phyloP scores from a whole-genome alignment of 2,888 invertebrate genomes.

The Torymus tubicola region DNA sequence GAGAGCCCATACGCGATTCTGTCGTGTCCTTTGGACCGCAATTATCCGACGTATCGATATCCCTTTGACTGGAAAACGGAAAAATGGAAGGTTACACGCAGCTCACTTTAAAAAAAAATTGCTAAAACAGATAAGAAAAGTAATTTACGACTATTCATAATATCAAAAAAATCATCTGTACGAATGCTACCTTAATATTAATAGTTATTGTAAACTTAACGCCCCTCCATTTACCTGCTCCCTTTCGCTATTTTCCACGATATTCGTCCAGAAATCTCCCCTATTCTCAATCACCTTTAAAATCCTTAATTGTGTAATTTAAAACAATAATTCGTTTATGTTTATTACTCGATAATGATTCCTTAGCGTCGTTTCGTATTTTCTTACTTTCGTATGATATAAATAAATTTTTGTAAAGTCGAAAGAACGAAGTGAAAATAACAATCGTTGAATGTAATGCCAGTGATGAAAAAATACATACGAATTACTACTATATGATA shows the following conservation, averaged over 20 bases:
- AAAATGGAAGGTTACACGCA: slow-evolving; percentile 66
- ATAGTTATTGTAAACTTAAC: slow-evolving; percentile 74
- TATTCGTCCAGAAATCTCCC: slow-evolving; percentile 48
- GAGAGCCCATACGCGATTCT: slow-evolving; percentile 66
- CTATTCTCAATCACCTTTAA: slow-evolving; percentile 58
- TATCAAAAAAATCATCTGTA: slow-evolving; percentile 73
- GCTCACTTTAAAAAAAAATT: slow-evolving; percentile 61
- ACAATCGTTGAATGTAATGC: slow-evolving; percentile 71
- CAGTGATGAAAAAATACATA: slow-evolving; percentile 68
- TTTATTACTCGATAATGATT: slow-evolving; percentile 71
- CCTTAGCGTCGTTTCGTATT: slow-evolving; percentile 75
- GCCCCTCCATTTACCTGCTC: slow-evolving; percentile 62
- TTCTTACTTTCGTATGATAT: slow-evolving; percentile 75
- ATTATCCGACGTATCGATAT: slow-evolving; percentile 67
- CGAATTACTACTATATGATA: slow-evolving; percentile 68
- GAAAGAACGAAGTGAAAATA: slow-evolving; percentile 64
- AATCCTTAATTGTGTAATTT: slow-evolving; percentile 67
- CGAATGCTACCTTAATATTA: slow-evolving; percentile 74
- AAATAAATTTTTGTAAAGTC: slow-evolving; percentile 73
- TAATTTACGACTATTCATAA: slow-evolving; percentile 74
- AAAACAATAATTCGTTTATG: slow-evolving; percentile 68
- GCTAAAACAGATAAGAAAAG: slow-evolving; percentile 69
- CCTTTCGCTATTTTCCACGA: slow-evolving; percentile 55
- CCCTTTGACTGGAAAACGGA: slow-evolving; percentile 64
- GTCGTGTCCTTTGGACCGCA: slow-evolving; percentile 67